Evolutionary conservation across 2,113 vertebrate genomes (phyloP).

Genomic region (Chiloscyllium plagiosum): DNA sequence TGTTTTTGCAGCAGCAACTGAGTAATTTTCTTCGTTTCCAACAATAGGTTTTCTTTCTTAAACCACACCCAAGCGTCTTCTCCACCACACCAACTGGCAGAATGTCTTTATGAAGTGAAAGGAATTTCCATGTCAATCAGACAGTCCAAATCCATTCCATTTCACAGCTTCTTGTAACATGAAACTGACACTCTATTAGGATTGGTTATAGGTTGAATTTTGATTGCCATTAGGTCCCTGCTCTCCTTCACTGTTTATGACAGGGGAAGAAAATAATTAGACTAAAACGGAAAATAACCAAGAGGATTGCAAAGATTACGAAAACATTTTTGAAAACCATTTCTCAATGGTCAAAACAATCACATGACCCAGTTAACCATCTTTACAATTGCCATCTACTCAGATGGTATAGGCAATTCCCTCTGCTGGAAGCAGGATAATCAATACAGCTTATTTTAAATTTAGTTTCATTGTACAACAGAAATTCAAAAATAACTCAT

Average conservation of each 20-base stretch:
- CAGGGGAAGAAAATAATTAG: constrained; percentile 43
- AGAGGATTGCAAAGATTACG: background rate
- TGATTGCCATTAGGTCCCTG: constrained; percentile 98
- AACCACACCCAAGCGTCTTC: background rate
- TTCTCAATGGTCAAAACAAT: background rate
- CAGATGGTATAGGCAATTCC: background rate
- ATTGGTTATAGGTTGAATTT: constrained; percentile 94
- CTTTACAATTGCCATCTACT: background rate
- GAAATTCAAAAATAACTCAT: background rate
- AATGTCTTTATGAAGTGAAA: constrained; percentile 16
- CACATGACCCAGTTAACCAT: background rate
- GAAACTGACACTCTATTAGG: constrained; percentile 58
- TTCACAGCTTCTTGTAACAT: background rate
- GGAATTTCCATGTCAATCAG: constrained; percentile 11
- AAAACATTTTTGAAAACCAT: background rate
- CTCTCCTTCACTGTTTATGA: constrained; percentile 78
- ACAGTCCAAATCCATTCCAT: background rate
- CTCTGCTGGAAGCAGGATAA: background rate
- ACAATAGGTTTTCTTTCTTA: background rate
- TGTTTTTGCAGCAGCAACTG: constrained; percentile 32
- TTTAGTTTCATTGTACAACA: background rate
- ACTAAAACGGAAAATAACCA: background rate
- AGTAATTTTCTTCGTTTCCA: constrained; percentile 14
- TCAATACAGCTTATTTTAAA: background rate
- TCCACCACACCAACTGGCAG: no score